phyloP scores from a whole-genome alignment of 2,888 invertebrate species.

The Shargacucullia verbasci region DNA sequence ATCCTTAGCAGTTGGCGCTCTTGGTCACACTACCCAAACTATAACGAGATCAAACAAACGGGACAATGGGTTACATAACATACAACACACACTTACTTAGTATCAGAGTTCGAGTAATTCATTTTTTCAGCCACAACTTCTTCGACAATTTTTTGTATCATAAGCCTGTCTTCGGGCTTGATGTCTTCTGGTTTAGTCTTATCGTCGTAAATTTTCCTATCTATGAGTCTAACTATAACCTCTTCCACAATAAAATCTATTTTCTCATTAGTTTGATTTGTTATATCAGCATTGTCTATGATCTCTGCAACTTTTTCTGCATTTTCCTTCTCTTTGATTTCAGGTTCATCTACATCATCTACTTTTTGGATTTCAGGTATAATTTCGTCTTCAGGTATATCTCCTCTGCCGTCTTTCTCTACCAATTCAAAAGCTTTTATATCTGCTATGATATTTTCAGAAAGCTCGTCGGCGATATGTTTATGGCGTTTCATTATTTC shows the following conservation, averaged over 20 bases:
- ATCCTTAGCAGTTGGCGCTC: not conserved
- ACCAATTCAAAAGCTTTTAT: slow-evolving; percentile 52
- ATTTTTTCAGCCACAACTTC: slow-evolving; percentile 82
- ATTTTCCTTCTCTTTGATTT: slow-evolving; percentile 37
- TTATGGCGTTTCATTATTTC: slow-evolving; percentile 86
- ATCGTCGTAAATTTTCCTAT: slow-evolving; percentile 87
- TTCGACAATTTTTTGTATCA: slow-evolving; percentile 85
- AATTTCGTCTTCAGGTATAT: slow-evolving; percentile 72
- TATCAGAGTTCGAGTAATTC: slow-evolving; percentile 73
- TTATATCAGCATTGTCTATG: slow-evolving; percentile 50
- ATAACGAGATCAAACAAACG: slow-evolving; percentile 50
- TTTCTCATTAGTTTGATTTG: slow-evolving; percentile 72
- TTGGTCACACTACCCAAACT: slow-evolving; percentile 10
- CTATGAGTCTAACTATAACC: slow-evolving; percentile 81
- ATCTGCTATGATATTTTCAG: slow-evolving; percentile 65
- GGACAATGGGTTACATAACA: slow-evolving; percentile 15
- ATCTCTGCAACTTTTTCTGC: slow-evolving; percentile 41
- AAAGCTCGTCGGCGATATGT: slow-evolving; percentile 78
- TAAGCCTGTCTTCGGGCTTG: slow-evolving; percentile 79
- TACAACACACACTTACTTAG: slow-evolving; percentile 43
- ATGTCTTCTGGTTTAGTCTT: slow-evolving; percentile 86
- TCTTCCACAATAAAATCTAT: slow-evolving; percentile 85
- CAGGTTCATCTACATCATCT: slow-evolving; percentile 28
- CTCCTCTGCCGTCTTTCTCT: slow-evolving; percentile 70
- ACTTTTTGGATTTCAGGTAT: slow-evolving; percentile 46